Evolutionary conservation across 2,797 vertebrate genomes (phyloP), one percentile per base, ranked within the genome.

Genomic region (Chaenodraco wilsoni): DNA sequence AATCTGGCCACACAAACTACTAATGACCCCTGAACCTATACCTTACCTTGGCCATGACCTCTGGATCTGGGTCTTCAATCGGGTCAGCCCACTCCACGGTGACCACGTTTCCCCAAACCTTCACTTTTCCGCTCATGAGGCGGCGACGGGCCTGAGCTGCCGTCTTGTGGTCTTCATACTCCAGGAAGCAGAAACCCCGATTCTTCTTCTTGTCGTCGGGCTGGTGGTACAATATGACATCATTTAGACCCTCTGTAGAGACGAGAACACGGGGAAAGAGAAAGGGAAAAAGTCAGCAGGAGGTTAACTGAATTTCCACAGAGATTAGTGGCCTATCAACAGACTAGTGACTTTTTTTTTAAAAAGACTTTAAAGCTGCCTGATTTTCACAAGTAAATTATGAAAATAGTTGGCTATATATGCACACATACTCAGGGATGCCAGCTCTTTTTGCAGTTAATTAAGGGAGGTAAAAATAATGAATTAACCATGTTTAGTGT

Each of bases 141-240:
- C 98, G 95, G 66, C 98, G 98, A 23, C 98, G 96, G 64, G 98
- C 98, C 88, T 99, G 98, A 82, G 98, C 98, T 45, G 98, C 98
- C 0, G 97, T 97, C 93, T 99, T 99, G 87, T 99, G 98, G 94
- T 99, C 98, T 95, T 99, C 98, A 63, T 99, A 99, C 90, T 99
- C 98, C 90, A 99, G 94, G 88, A 99, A 99, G 89, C 98, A 99
- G 93, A 99, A 99, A 37, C 98, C 98, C 19, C 98, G 92, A 85
- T 99, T 99, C 90, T 99, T 99, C 89, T 98, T 99, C 94, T 99
- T 99, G 90, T 99, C 98, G 37, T 99, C 98, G 19, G 97, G 98
- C 91, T 99, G 98, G 89, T 98, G 97, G 92, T 99, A 99, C 85
- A 99, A 95, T 95, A 99, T 99, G 90, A 99, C 98, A 88, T 99